These are phyloP conservation scores for Magallana angulata DNA, from an alignment of 1,140 invertebrate species.

Conservation along the genomic window DNA sequence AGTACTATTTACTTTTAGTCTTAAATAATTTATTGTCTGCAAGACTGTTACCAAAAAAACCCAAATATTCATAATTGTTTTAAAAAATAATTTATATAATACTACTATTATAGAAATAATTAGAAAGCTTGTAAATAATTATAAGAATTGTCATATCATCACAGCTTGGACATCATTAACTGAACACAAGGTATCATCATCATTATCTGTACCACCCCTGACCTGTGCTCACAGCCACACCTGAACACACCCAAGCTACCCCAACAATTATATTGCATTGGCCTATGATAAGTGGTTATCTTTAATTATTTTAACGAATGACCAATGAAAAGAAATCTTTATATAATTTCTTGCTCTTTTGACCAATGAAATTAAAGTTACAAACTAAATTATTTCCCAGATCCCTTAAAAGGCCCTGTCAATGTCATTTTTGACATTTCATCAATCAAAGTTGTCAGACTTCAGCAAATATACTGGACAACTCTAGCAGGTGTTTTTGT, in stretches of 20 bases:
- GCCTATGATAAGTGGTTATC: too few relatives aligned
- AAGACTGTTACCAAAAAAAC: too few relatives aligned
- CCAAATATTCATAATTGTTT: too few relatives aligned
- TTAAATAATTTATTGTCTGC: too few relatives aligned
- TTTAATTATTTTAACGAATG: not conserved
- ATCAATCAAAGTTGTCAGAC: not conserved
- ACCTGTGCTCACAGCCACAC: not conserved
- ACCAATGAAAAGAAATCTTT: not conserved
- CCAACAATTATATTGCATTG: not conserved
- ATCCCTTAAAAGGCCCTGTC: not conserved
- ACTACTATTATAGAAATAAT: too few relatives aligned
- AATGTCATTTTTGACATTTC: not conserved
- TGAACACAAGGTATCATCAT: not conserved
- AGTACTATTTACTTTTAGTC: too few relatives aligned
- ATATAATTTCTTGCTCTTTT: not conserved
- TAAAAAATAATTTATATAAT: too few relatives aligned
- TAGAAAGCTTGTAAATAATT: too few relatives aligned
- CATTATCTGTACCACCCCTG: not conserved
- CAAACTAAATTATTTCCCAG: not conserved
- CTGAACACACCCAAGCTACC: not conserved
- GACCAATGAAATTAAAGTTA: not conserved
- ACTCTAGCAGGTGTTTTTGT: too few relatives aligned
- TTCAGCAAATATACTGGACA: too few relatives aligned
- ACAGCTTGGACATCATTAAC: not conserved
- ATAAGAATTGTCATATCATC: not conserved